Evolutionary conservation across 2,113 vertebrate genomes (phyloP).

Genomic region (Calyptommatus sinebrachiatus): DNA sequence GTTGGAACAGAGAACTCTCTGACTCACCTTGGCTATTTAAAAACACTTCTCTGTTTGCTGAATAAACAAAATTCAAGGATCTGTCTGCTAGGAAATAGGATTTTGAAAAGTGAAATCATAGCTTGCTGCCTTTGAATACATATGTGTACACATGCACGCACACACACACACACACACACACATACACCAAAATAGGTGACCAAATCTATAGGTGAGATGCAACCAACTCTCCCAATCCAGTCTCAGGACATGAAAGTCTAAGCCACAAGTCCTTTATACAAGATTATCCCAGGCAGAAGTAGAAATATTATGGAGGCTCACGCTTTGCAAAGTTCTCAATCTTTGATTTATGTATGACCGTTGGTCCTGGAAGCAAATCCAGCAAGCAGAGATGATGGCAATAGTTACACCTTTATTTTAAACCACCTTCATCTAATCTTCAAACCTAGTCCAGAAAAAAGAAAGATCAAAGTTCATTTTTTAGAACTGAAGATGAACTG

Average conservation of each 20-base stretch:
- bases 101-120: neutral
- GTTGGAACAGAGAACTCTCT: neutral
- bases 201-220: neutral
- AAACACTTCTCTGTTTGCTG: neutral
- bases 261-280: neutral
- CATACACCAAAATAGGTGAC: no score
- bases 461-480: no score
- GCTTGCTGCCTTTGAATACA: no score
- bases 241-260: neutral
- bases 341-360: no score
- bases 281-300: neutral
- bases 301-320: neutral
- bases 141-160: no score
- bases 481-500: no score
- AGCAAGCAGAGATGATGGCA: no score
- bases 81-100: neutral
- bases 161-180: no score
- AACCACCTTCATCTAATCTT: no score
- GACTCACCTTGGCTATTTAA: neutral
- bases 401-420: no score
- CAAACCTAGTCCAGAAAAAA: no score
- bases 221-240: neutral
- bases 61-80: neutral
- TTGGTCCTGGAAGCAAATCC: no score
- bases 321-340: neutral